Conservation (phyloP, 2,113 vertebrate species). For the Phyllopteryx taeniolatus region DNA sequence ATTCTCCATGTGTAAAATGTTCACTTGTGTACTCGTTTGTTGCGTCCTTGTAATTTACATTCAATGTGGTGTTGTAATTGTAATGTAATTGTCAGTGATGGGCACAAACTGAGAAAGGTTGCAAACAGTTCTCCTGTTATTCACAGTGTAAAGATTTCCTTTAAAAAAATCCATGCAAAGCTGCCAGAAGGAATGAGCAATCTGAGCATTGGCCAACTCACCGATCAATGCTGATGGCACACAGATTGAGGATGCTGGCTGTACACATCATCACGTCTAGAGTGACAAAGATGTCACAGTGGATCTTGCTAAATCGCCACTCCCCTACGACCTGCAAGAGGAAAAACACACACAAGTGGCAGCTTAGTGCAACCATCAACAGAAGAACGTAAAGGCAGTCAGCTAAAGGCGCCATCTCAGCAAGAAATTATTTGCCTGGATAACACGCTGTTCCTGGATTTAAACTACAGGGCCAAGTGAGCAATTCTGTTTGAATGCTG, state of each 20-base stretch:
- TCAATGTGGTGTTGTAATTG: not conserved
- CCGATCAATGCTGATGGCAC: conserved; percentile 99
- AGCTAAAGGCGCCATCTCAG: not conserved
- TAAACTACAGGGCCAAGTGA: not conserved
- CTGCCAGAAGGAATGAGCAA: conserved; percentile 24
- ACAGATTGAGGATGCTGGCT: conserved; percentile 97
- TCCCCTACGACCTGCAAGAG: conserved; percentile 89
- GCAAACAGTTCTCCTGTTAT: conserved; percentile 10
- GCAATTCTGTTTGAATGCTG: not conserved
- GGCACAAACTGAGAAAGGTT: conserved; percentile 14
- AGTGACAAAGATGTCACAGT: conserved; percentile 98
- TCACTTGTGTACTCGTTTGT: too few species aligned
- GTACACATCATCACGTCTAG: conserved; percentile 99
- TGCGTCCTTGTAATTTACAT: not conserved
- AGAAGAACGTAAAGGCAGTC: conserved; percentile 15
- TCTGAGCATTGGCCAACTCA: conserved; percentile 61
- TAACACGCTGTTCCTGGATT: not conserved
- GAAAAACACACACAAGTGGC: conserved; percentile 41
- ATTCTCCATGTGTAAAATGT: not conserved
- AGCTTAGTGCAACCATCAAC: conserved; percentile 36
- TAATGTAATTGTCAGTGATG: not conserved
- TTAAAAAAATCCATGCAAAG: conserved; percentile 32
- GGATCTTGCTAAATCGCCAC: conserved; percentile 96
- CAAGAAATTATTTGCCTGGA: conserved; percentile 3
- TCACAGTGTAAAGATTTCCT: conserved; percentile 34